Base-by-base conservation (phyloP, 2,888 invertebrate species). In the Sarcophaga subvicina region DNA sequence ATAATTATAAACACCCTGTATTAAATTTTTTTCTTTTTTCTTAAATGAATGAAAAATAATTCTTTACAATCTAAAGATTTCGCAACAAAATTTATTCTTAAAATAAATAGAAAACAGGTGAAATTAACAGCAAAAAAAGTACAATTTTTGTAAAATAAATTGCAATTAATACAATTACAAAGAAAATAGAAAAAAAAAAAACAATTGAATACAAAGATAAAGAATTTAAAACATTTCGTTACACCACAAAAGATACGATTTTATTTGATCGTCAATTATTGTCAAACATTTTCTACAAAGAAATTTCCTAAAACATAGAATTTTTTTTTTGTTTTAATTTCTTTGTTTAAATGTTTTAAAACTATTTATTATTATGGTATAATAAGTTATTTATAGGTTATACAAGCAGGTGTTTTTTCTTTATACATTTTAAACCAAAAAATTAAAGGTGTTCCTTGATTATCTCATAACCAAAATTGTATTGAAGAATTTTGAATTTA, bases 51-150 rank as follows among this genome's bases (percentile, higher is more conserved):
- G 67, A 75, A 75, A 80, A 75, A 62, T 37, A 54, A 49, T 70
- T 59, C 22, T 67, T 45, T 20, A 20, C 45, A 45, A 67, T 45
- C 37, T 20, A 47, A 4, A 47, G 20, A 67, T 67, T 67, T 22
- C 47, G 27, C 27, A 64, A 54, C 14, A 59, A 71, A 10, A 54
- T 71, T 72, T 63, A 17, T 27, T 71, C 63, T 49, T 49, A 64
- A 71, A 66, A 80, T 73, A 72, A 80, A 80, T 80, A 63, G 17
- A 73, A 77, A 85, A 73, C 80, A 85, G 85, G 77, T 85, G 85
- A 80, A 77, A 73, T 80, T 66, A 71, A 71, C 71, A 71, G 70
- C 12, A 62, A 62, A 67, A 27, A 22, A 45, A 64, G 8, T 11
- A 6, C 59, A 45, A 69, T 59, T 20, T 12, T 60, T 72, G 10